Conservation (phyloP, 2,797 vertebrate genomes). For the Numenius phaeopus region DNA sequence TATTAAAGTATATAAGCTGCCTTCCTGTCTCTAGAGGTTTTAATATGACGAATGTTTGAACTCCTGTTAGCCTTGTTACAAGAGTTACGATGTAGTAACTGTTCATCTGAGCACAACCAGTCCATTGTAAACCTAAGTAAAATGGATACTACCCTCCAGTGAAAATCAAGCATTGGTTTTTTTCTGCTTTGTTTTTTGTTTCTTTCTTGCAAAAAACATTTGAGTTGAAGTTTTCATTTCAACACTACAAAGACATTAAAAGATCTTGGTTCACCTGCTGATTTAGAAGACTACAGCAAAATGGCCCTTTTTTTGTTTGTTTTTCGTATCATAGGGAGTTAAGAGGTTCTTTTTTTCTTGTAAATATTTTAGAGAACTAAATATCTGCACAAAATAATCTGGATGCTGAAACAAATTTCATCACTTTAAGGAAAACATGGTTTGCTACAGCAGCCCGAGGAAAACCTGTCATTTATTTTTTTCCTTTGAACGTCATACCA, state of each 20-base stretch:
- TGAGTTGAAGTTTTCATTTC: neutral
- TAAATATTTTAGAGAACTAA: neutral
- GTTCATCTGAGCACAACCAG: constrained; percentile 10
- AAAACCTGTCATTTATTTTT: neutral
- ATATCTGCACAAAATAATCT: neutral
- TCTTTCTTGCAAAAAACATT: neutral
- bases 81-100: neutral
- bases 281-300: neutral
- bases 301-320: neutral
- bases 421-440: neutral
- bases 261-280: neutral
- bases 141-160: neutral
- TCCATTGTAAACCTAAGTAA: neutral
- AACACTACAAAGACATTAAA: neutral
- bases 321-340: neutral
- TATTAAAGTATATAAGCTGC: constrained; percentile 25
- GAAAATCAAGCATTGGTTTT: neutral
- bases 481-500: neutral
- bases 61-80: constrained; percentile 33
- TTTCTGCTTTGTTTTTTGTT: neutral
- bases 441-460: neutral
- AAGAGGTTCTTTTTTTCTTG: neutral
- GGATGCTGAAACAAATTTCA: neutral
- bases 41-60: neutral
- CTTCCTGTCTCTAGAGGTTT: constrained; percentile 15